phyloP scores from a whole-genome alignment of 2,888 invertebrate genomes.

The Microchrysa polita region DNA sequence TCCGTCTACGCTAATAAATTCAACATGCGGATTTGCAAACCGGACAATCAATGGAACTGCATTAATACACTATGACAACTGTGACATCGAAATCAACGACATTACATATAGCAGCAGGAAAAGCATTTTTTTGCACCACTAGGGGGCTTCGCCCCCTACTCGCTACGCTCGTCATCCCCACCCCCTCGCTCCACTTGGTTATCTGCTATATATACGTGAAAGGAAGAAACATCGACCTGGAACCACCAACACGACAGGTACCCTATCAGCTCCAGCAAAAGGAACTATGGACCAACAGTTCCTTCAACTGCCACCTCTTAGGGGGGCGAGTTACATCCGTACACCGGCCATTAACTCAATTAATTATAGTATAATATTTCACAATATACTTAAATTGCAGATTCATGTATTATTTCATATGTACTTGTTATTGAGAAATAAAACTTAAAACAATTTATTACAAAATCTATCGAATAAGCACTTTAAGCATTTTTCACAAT shows the following conservation, averaged over 20 bases:
- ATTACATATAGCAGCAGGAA: not conserved
- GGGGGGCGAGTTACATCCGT: slow-evolving; percentile 10
- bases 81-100: slow-evolving; percentile 13
- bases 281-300: not conserved
- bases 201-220: not conserved
- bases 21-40: not conserved
- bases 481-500: too few species aligned
- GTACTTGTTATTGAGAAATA: too few species aligned
- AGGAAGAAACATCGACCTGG: too few species aligned
- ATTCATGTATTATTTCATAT: too few species aligned
- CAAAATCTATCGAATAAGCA: too few species aligned
- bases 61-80: slow-evolving; percentile 1
- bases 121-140: not conserved
- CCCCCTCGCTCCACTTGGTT: too few species aligned
- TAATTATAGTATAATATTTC: too few species aligned
- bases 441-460: too few species aligned
- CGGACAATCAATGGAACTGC: not conserved
- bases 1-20: not conserved
- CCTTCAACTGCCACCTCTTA: not conserved
- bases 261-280: not conserved
- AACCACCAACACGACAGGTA: not conserved
- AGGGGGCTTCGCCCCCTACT: not conserved
- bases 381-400: too few species aligned
- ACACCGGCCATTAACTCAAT: too few species aligned
- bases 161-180: not conserved